These are phyloP conservation scores for Acanthacorydalis orientalis DNA, from an alignment of 2,888 invertebrate species.

Conservation along the genomic window DNA sequence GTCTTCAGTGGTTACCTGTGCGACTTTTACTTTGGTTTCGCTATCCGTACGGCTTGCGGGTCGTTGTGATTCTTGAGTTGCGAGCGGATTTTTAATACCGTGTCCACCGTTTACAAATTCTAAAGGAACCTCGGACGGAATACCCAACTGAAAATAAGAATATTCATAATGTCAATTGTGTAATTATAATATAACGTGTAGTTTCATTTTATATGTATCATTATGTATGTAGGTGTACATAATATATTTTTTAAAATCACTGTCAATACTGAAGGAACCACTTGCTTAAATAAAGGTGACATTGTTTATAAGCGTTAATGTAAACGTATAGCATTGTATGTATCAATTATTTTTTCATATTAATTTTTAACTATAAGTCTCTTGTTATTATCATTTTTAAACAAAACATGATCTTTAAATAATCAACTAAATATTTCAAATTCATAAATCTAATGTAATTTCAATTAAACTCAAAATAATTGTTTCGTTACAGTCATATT, in stretches of 20 bases:
- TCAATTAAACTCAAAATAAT: not conserved
- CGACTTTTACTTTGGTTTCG: slow-evolving; percentile 37
- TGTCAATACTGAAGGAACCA: too few species aligned
- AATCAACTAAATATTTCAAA: too few species aligned
- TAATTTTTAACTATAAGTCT: too few species aligned
- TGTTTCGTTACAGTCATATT: not conserved
- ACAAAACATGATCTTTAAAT: too few species aligned
- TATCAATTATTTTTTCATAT: too few species aligned
- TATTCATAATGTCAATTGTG: slow-evolving; percentile 11
- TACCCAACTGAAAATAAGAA: slow-evolving; percentile 52
- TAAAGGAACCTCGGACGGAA: slow-evolving; percentile 72
- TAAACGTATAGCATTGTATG: too few species aligned
- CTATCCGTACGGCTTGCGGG: slow-evolving; percentile 38
- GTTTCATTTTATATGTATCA: too few species aligned
- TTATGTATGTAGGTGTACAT: too few species aligned
- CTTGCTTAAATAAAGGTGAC: too few species aligned
- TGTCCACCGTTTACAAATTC: slow-evolving; percentile 97
- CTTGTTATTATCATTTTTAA: too few species aligned
- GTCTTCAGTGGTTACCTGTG: slow-evolving; percentile 40
- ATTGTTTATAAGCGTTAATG: too few species aligned
- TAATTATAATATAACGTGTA: slow-evolving; percentile 5
- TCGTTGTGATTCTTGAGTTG: slow-evolving; percentile 46
- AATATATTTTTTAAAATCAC: not conserved
- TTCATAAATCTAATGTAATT: too few species aligned
- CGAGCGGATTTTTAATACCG: slow-evolving; percentile 90